Evolutionary conservation across 1,140 invertebrate genomes (phyloP), one percentile per base, ranked within the genome.

Genomic region (Cydia splendana): DNA sequence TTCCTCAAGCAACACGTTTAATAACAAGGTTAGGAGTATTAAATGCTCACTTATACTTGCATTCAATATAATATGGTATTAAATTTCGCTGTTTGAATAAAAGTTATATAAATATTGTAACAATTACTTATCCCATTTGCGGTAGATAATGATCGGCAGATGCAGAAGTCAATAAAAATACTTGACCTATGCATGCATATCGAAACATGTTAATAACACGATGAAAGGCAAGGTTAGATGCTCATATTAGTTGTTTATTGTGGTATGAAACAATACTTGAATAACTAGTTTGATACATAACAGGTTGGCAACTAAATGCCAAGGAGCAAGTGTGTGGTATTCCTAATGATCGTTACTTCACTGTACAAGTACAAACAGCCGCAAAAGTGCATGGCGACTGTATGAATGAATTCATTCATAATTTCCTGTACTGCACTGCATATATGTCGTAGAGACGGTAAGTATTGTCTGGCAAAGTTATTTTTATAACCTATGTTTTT

Each of bases 201-300:
- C 9, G 53, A 57, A 69, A 28, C 28, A 69, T 38, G 34, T 1
- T 34, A 67, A 30, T 67, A 62, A 62, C 20, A 38, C 34, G 15
- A 30, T 69, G 9, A 71, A 71, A 42, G 18, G n/a, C 15, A 71
- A 71, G 67, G 67, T 71, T 71, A 38, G 30, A 5, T 9, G 28
- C 3, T 42, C 34, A 71, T 45, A n/a, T 18, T 71, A 42, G 34
- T 10, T 38, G n/a, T 71, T 38, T 71, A 38, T 38, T 71, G 65
- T 51, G 1, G 51, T 38, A 71, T 38, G 67, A n/a, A 71, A 38
- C 30, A 38, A 71, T 71, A 71, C 15, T 45, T 71, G 30, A 71
- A 71, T 71, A 18, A 71, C 67, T 71, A 71, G 67, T 71, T 71
- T 71, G 4, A 4, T 69, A 38, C n/a, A n/a, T n/a, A n/a, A n/a